phyloP scores from a whole-genome alignment of 2,888 invertebrate species.

The Venustoraphidia nigricollis region DNA sequence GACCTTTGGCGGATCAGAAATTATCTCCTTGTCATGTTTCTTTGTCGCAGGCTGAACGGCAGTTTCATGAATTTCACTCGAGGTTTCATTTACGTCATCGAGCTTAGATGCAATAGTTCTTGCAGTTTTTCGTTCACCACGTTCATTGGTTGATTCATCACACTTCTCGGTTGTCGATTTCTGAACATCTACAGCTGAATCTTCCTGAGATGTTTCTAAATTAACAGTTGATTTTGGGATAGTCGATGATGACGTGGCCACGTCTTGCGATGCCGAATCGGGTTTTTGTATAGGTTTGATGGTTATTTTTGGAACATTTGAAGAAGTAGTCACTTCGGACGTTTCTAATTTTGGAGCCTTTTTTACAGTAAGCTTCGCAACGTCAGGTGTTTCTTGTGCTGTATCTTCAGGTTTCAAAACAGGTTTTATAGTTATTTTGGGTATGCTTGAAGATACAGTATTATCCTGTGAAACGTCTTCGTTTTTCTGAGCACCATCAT shows the following conservation, averaged over 20 bases:
- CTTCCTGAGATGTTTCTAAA: conserved; percentile 26
- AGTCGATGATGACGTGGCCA: background rate
- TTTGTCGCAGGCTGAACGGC: too few relatives aligned
- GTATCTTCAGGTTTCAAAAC: conserved; percentile 13
- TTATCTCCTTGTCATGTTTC: too few relatives aligned
- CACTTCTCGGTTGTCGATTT: too few relatives aligned
- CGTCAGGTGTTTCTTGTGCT: conserved; percentile 16
- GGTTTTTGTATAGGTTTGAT: conserved; percentile 16
- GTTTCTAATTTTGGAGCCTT: conserved; percentile 22
- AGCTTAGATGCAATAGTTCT: too few relatives aligned
- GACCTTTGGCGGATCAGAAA: too few relatives aligned
- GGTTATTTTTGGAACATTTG: background rate
- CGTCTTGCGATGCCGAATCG: conserved; percentile 17
- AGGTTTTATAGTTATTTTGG: conserved; percentile 18
- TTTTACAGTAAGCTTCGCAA: background rate
- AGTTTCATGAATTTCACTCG: too few relatives aligned
- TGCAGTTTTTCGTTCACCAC: too few relatives aligned
- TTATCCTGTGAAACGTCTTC: conserved; percentile 35
- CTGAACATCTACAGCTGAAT: too few relatives aligned
- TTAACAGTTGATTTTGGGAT: conserved; percentile 13
- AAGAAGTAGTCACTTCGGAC: conserved; percentile 19
- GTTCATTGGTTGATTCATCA: too few relatives aligned
- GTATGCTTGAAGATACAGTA: conserved; percentile 16
- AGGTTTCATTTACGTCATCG: too few relatives aligned
- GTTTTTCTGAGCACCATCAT: conserved; percentile 37